phyloP scores from a whole-genome alignment of 2,797 vertebrate species.

The Catamblyrhynchus diadema region DNA sequence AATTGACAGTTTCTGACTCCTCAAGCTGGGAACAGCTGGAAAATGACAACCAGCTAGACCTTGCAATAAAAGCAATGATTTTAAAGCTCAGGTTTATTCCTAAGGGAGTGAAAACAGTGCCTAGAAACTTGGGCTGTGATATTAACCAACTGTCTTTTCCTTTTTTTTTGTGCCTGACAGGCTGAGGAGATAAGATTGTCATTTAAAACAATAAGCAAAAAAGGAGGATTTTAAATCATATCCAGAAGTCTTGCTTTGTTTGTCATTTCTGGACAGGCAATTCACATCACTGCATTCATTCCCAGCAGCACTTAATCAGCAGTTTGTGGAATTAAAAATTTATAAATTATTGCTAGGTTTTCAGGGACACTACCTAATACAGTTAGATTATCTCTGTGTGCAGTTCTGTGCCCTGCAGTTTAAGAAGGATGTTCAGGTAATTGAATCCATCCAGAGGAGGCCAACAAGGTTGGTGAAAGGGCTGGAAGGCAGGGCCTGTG shows the following conservation, averaged over 20 bases:
- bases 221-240: background rate
- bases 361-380: background rate
- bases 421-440: background rate
- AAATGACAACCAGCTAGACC: background rate
- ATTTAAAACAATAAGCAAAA: background rate
- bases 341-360: background rate
- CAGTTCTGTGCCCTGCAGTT: background rate
- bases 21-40: conserved; percentile 25
- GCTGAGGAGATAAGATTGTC: background rate
- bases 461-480: background rate
- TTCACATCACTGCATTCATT: background rate
- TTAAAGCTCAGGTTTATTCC: background rate
- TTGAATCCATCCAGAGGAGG: background rate
- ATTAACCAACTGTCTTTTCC: background rate
- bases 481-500: background rate
- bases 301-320: background rate
- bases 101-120: background rate
- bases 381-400: background rate
- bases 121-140: background rate
- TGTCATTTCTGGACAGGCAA: background rate
- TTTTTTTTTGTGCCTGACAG: background rate
- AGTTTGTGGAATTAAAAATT: background rate
- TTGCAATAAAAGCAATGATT: background rate
- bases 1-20: conserved; percentile 4
- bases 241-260: background rate